Base-by-base conservation (phyloP, 2,888 invertebrate genomes). In the Stenchaetothrips biformis region DNA sequence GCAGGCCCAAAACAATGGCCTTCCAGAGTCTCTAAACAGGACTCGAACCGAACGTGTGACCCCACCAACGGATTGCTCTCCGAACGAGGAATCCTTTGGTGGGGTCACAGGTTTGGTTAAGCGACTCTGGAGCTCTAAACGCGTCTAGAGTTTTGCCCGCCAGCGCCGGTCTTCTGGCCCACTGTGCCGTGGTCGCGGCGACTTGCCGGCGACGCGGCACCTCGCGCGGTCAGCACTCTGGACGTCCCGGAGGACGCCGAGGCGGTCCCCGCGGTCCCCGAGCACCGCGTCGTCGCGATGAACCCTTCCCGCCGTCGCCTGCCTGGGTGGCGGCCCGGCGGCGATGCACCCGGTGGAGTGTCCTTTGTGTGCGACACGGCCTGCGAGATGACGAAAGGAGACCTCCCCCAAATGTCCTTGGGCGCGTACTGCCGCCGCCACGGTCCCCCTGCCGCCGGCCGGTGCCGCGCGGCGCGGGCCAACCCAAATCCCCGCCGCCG, bases 381-480 rank as follows among this genome's bases (percentile, higher is more conserved):
- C 16, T 11, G 53, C 13, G 53, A 53, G 67, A 74, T 74, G 67
- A 74, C 67, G 67, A 74, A 74, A 74, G 67, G 67, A 25, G 67
- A 74, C 67, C 67, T 74, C 67, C 67, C 67, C 25, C 67, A 74
- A 74, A 74, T 74, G 67, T 74, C 67, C 67, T 74, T 74, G 67
- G 67, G 67, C 21, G 67, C 67, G 67, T 7, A 25, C 25, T 25
- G 21, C 25, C 67, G 21, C 6, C 21, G 9, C 67, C n/a, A n/a
- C n/a, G n/a, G 18, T 67, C 67, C 53, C 18, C 53, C 53, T 53
- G 4, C 53, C n/a, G n/a, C n/a, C n/a, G n/a, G n/a, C 1, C 67
- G 37, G 13, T 53, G 4, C 53, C 37, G 37, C 37, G 37, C 37
- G 37, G 4, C 21, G 21, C 7, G 21, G 21, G 67, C 11, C 67